Base-by-base conservation (phyloP, 2,888 invertebrate genomes). In the Brenthis daphne region DNA sequence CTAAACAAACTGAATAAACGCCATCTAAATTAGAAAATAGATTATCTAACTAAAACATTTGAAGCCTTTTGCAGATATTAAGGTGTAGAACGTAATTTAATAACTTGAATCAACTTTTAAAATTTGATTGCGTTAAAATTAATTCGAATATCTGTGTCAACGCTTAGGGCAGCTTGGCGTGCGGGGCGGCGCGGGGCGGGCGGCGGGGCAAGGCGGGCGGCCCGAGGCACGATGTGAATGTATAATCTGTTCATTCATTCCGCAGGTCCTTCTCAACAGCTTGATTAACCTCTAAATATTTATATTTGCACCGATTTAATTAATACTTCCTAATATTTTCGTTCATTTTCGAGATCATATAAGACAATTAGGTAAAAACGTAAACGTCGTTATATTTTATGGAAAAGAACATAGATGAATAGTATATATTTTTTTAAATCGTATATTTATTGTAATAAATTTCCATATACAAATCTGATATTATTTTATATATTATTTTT, bases 261-360 rank as follows among this genome's bases (percentile, higher is more conserved):
- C n/a, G 16, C 24, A 14, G 24, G 55, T 48, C 24, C 50, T 47
- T 48, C 20, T 16, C n/a, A 16, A 33, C 50, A 43, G 14, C 12
- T 50, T 54, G 58, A 68, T 64, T 64, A 68, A 57, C 54, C 51
- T 58, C 48, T 68, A 67, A 63, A 67, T 64, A 68, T 68, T 68
- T 68, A 64, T 54, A 58, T 50, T 37, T n/a, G 57, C 37, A 50
- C 16, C 12, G 57, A 47, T 14, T 68, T 48, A 54, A 64, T 64
- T 64, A 64, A 54, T 47, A 58, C 57, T 16, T 48, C 12, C 16
- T 20, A 14, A 48, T 47, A n/a, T 61, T 63, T 50, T 56, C 4
- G 4, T 29, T 29, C 29, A 29, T 24, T 50, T 53, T 37, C 12
- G 14, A 57, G 16, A 55, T 20, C 55, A 55, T 29, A n/a, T 51